These are phyloP conservation scores for Patella depressa DNA, from an alignment of 2,888 invertebrate genomes.

Conservation along the genomic window DNA sequence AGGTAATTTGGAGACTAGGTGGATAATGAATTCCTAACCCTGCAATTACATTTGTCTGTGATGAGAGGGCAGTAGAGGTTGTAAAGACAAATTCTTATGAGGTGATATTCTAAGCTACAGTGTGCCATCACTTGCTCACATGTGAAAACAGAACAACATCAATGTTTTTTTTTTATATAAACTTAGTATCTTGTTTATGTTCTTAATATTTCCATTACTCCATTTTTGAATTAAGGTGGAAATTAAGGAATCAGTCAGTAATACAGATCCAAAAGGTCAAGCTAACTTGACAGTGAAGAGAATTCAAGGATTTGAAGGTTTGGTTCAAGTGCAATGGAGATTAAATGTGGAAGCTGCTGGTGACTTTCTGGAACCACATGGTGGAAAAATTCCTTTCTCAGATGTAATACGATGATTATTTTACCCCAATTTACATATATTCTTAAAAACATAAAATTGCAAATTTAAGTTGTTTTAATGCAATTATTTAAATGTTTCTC, in stretches of 20 bases:
- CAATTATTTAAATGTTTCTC: no score
- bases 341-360: conserved; percentile 60
- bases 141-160: not conserved
- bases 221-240: conserved; percentile 44
- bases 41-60: no score
- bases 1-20: no score
- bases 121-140: not conserved
- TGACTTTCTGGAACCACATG: conserved; percentile 63
- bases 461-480: no score
- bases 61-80: no score
- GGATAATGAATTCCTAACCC: no score
- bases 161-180: not conserved
- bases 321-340: conserved; percentile 66
- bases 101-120: no score
- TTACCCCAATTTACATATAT: no score
- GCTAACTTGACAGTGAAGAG: conserved; percentile 59
- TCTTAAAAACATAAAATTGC: no score
- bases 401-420: conserved; percentile 39
- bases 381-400: conserved; percentile 58
- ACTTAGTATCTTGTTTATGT: not conserved
- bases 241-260: conserved; percentile 57
- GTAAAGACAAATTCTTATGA: no score
- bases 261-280: conserved; percentile 55
- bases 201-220: not conserved
- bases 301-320: conserved; percentile 61